phyloP scores from a whole-genome alignment of 2,888 invertebrate genomes.

The Ethmia dodecea region DNA sequence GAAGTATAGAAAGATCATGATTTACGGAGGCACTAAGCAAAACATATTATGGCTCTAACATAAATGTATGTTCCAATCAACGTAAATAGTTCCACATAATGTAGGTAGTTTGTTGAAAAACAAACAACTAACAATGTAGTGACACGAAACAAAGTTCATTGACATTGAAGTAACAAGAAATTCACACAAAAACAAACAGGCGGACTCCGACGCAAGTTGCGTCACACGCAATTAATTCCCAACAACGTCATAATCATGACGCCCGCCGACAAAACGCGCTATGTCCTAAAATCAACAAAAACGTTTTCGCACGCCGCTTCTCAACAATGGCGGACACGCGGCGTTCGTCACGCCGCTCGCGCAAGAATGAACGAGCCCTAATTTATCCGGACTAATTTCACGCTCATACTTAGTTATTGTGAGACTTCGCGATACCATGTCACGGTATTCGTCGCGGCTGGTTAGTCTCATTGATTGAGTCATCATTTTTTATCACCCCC shows the following conservation, averaged over 20 bases:
- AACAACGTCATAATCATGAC: constrained; percentile 35
- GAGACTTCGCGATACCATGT: constrained; percentile 59
- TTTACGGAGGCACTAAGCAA: too few relatives aligned
- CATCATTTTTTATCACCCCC: constrained; percentile 39
- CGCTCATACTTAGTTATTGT: constrained; percentile 67
- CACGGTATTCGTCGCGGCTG: constrained; percentile 64
- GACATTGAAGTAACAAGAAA: too few relatives aligned
- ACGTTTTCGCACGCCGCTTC: constrained; percentile 50
- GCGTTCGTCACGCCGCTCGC: constrained; percentile 51
- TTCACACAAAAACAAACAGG: too few relatives aligned
- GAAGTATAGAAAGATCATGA: too few relatives aligned
- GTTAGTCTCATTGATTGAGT: constrained; percentile 56
- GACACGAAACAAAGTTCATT: too few relatives aligned
- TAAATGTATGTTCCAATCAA: too few relatives aligned
- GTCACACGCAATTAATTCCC: constrained; percentile 53
- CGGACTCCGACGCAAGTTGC: too few relatives aligned
- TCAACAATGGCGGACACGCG: constrained; percentile 63
- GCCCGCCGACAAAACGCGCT: constrained; percentile 32
- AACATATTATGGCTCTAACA: too few relatives aligned
- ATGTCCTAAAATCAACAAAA: constrained; percentile 64
- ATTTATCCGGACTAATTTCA: constrained; percentile 69
- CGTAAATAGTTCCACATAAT: too few relatives aligned
- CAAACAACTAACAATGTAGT: too few relatives aligned
- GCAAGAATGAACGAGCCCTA: constrained; percentile 57
- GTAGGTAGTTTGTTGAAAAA: too few relatives aligned